These are phyloP conservation scores for Paramormyrops hopkinsi DNA, from an alignment of 2,797 vertebrate species.

Conservation along the genomic window DNA sequence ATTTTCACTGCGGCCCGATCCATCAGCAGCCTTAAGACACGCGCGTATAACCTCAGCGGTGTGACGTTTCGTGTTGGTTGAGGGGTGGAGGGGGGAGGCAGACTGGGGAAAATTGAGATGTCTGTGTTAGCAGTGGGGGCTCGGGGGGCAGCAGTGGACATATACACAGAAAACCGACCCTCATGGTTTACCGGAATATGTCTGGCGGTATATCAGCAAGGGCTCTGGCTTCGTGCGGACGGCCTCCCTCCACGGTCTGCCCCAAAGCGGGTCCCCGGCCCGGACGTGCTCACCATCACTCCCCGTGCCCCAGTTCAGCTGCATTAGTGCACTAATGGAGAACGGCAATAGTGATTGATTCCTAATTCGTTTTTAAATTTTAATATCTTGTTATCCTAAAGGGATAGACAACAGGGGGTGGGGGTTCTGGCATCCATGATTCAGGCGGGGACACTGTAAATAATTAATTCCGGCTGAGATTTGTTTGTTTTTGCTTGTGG, in stretches of 20 bases:
- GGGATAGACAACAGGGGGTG: conserved; percentile 29
- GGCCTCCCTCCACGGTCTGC: not conserved
- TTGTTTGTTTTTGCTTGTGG: conserved; percentile 51
- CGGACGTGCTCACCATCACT: conserved; percentile 31
- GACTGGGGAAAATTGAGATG: not conserved
- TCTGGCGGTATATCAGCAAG: not conserved
- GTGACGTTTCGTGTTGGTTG: not conserved
- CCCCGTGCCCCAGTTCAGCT: conserved; percentile 42
- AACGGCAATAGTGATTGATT: conserved; percentile 50
- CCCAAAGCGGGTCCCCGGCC: not conserved
- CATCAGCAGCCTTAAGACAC: not conserved
- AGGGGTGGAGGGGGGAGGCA: not conserved
- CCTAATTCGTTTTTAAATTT: conserved; percentile 51
- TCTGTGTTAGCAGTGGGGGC: not conserved
- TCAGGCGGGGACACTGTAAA: conserved; percentile 50
- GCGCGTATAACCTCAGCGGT: not conserved
- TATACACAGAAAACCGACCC: not conserved
- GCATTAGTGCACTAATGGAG: conserved; percentile 46
- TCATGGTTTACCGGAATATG: not conserved
- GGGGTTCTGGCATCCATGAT: conserved; percentile 20
- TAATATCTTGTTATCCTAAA: conserved; percentile 49
- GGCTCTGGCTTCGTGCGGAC: not conserved
- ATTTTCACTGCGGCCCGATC: not conserved
- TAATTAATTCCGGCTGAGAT: conserved; percentile 50
- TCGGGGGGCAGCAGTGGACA: not conserved